Percentiles rank a stretch among this genome's conserved stretches.
Conservation (phyloP, 2,797 vertebrate species). For the Arctocebus calabarensis region DNA sequence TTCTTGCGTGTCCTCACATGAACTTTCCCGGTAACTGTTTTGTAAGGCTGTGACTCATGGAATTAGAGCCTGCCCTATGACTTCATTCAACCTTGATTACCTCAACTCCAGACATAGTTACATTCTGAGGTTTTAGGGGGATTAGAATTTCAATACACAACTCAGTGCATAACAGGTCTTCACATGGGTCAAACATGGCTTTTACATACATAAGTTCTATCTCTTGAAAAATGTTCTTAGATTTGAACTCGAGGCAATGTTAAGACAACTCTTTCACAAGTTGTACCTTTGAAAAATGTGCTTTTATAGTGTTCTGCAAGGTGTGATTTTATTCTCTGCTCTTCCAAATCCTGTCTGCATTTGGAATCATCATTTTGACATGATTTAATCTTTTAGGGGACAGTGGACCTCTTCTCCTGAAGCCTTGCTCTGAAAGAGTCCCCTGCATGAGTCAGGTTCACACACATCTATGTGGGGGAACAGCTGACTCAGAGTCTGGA, state of each 20-base stretch:
- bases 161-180: neutral
- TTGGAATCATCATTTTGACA: neutral
- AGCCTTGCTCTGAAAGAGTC: neutral
- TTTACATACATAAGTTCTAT: neutral
- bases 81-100: neutral
- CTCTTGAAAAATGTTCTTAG: neutral
- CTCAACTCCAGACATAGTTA: neutral
- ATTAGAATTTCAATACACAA: neutral
- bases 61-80: neutral
- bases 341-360: neutral
- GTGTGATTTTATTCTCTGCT: neutral
- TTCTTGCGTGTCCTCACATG: neutral
- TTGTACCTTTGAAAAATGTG: neutral
- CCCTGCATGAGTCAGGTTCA: neutral
- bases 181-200: neutral
- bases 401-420: neutral
- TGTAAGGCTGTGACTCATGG: neutral
- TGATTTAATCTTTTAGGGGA: neutral
- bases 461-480: neutral
- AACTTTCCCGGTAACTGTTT: neutral
- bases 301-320: neutral
- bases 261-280: neutral
- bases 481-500: neutral
- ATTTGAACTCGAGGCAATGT: neutral
- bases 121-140: neutral